These are phyloP conservation scores for Notocelia uddmanniana DNA, from an alignment of 2,888 invertebrate genomes.

Conservation along the genomic window DNA sequence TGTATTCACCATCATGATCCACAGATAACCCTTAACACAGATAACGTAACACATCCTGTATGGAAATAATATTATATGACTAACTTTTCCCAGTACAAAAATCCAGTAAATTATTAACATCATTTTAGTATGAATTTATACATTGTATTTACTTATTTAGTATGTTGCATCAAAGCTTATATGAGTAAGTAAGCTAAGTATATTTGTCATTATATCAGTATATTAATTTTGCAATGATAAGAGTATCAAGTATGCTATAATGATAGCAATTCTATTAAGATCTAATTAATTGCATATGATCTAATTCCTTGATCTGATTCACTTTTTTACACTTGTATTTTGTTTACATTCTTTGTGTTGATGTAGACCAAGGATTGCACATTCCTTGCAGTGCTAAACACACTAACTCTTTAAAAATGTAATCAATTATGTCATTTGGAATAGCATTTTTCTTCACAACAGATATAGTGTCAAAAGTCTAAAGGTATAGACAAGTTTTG, in stretches of 20 bases:
- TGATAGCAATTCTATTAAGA: not conserved
- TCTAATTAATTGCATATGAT: not conserved
- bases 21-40: too few relatives aligned
- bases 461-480: not conserved
- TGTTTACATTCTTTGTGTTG: constrained; percentile 43
- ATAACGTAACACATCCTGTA: too few relatives aligned
- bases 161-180: not conserved
- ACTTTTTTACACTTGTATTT: constrained; percentile 3
- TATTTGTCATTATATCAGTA: constrained; percentile 9
- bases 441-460: not conserved
- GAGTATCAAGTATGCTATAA: not conserved
- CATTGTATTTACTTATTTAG: not conserved
- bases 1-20: too few relatives aligned
- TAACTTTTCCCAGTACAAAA: too few relatives aligned
- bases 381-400: constrained; percentile 18
- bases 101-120: not conserved
- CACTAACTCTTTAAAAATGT: not conserved
- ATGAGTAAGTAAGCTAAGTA: not conserved
- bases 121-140: not conserved
- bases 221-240: constrained; percentile 25
- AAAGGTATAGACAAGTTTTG: not conserved
- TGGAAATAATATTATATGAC: too few relatives aligned
- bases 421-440: not conserved
- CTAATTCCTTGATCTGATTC: not conserved
- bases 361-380: constrained; percentile 16